A percentile compares a stretch with the other conserved stretches of the same genome.
These are phyloP conservation scores for Erebia ligea DNA, from an alignment of 2,888 invertebrate species.

Conservation along the genomic window DNA sequence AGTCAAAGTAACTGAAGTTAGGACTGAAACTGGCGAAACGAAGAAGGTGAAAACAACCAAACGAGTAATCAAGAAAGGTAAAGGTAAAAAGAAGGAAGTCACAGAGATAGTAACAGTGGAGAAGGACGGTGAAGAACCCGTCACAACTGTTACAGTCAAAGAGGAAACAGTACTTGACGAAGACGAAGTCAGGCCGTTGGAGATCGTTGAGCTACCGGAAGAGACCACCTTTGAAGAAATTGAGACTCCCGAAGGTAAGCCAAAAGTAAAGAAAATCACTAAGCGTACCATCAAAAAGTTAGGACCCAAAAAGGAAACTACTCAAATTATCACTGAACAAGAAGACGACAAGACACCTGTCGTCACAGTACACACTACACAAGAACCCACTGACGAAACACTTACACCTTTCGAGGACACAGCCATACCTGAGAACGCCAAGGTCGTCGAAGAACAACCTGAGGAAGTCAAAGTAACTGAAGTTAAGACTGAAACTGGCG, in stretches of 20 bases:
- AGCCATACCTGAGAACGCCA: background rate
- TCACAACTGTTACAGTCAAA: constrained; percentile 15
- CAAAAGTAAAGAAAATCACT: background rate
- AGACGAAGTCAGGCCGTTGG: constrained; percentile 40
- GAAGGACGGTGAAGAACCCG: background rate
- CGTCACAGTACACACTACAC: background rate
- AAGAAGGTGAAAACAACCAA: constrained; percentile 52
- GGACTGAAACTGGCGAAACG: background rate
- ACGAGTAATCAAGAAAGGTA: constrained; percentile 50
- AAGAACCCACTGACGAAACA: background rate
- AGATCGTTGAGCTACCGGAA: constrained; percentile 43
- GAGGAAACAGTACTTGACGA: constrained; percentile 40
- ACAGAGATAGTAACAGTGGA: constrained; percentile 46
- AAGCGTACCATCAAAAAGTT: background rate
- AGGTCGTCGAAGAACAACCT: background rate
- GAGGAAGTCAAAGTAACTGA: background rate
- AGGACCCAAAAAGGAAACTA: constrained; percentile 37
- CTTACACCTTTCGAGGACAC: background rate
- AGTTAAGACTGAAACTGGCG: background rate
- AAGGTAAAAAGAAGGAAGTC: constrained; percentile 40
- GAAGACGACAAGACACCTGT: background rate
- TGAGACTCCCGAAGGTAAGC: background rate
- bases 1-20: background rate
- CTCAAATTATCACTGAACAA: constrained; percentile 29
- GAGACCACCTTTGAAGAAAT: background rate